Conservation (phyloP, 2,113 vertebrate species). For the Xiphophorus hellerii region DNA sequence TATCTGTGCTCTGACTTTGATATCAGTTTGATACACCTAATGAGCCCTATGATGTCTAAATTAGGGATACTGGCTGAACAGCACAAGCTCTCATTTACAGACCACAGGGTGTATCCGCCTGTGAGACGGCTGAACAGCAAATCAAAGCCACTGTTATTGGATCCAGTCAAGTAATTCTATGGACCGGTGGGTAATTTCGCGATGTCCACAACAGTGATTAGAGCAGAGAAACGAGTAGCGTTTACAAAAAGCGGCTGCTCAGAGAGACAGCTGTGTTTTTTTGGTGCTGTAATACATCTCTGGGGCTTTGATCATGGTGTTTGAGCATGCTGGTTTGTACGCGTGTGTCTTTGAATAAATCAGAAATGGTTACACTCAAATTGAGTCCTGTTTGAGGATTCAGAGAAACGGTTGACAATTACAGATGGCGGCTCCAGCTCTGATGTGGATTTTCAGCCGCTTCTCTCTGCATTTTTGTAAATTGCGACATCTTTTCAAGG, state of each 20-base stretch:
- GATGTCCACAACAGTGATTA: conserved; percentile 71
- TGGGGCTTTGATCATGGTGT: conserved; percentile 50
- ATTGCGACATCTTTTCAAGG: conserved; percentile 21
- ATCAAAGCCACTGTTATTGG: conserved; percentile 61
- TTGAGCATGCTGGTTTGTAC: conserved; percentile 31
- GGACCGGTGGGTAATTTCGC: conserved; percentile 51
- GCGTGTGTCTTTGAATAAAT: conserved; percentile 14
- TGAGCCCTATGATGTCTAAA: conserved; percentile 67
- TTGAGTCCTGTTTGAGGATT: conserved; percentile 20
- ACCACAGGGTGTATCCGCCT: conserved; percentile 60
- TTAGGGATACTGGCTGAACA: conserved; percentile 46
- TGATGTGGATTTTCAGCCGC: conserved; percentile 11
- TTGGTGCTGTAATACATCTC: conserved; percentile 32
- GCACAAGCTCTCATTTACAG: conserved; percentile 62
- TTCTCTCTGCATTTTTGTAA: conserved; percentile 15
- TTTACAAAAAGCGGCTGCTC: conserved; percentile 39
- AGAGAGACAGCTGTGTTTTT: conserved; percentile 36
- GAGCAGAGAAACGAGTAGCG: conserved; percentile 44
- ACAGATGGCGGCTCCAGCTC: conserved; percentile 19
- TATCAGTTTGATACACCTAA: conserved; percentile 60
- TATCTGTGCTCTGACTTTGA: conserved; percentile 55
- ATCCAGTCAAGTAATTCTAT: conserved; percentile 48
- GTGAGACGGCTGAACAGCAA: conserved; percentile 48
- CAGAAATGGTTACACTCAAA: conserved; percentile 38
- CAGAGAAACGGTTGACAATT: conserved; percentile 29